Base-by-base conservation (phyloP, 2,888 invertebrate genomes). In the Clanis bilineata region DNA sequence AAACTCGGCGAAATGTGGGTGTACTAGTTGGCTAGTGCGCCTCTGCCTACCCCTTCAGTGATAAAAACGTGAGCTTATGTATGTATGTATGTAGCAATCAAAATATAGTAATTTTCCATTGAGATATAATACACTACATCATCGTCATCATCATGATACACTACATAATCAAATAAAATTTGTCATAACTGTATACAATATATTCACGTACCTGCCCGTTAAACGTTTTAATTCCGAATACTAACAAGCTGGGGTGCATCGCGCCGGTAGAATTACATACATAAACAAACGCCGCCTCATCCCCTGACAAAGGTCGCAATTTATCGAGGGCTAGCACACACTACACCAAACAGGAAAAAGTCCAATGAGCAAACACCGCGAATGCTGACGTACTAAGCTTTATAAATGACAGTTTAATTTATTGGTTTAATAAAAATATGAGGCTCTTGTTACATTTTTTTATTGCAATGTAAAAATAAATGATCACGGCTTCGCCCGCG, bases 241-340 rank as follows among this genome's bases (percentile, higher is more conserved):
- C 60, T 60, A 60, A 47, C 56, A 60, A 57, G 36, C 32, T 51
- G 51, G 57, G 60, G 59, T 65, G 64, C 64, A 66, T 64, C 62
- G 62, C 63, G 43, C 58, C 59, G 64, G 68, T 68, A 67, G 76
- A 80, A 84, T 85, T 82, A 83, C 82, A 77, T 80, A 79, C 82
- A 86, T 85, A 86, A 87, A 86, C 82, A 85, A 82, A 71, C 74
- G 72, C 66, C 41, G 70, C 66, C 66, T 67, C 76, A 72, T 74
- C 75, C 82, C 82, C 78, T 73, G 76, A 83, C 82, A 84, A 81
- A 81, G 80, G 82, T 83, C 76, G 76, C 79, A 82, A 85, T 86
- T 85, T 85, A 86, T 82, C 76, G 80, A 70, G 74, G 79, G 81
- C 75, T 62, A 68, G 76, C 76, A 76, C 79, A 79, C 82, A 74